Base-by-base conservation (phyloP, 2,113 vertebrate genomes). In the Tetrax tetrax region DNA sequence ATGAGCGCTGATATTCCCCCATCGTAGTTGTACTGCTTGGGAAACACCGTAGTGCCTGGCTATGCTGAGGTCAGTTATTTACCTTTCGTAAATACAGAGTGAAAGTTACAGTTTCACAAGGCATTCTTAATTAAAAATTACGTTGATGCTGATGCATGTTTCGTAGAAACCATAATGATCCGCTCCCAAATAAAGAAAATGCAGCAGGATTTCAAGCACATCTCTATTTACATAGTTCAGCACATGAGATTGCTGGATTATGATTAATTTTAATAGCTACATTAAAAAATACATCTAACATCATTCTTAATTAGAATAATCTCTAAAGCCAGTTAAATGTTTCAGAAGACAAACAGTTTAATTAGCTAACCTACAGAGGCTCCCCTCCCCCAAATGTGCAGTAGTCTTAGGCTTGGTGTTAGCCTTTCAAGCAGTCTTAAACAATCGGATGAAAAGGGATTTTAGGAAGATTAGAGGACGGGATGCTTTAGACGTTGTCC, bases 361-460 rank as follows among this genome's bases (percentile, higher is more conserved):
- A 99, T 99, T 99, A 99, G 98, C 98, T 98, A 98, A 98, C 98
- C 99, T 98, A 98, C 97, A 98, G 98, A 98, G 97, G 97, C 98
- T 98, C 97, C 97, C 97, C 97, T 97, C 98, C 98, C 98, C 98
- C 98, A 98, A 98, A 98, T 98, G 98, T 99, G 98, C 98, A 95
- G 97, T 96, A 97, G 98, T 98, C 96, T 97, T 96, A 98, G 97
- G 98, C 98, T 98, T 98, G 98, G 98, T 98, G 98, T 99, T 99
- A 99, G 98, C 98, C 98, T 99, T 99, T 99, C 99, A 99, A 98
- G 99, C 99, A 98, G 99, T 98, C 99, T 99, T 99, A 98, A 99
- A 99, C 99, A 99, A 99, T 99, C 97, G 98, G 99, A 99, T 99
- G 99, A 99, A 99, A 99, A 98, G 99, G 99, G 99, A 99, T 99